Percentiles rank a stretch among this genome's conserved stretches.
Evolutionary conservation across 2,113 vertebrate genomes (phyloP).

Genomic region (Amblyornis subalaris): DNA sequence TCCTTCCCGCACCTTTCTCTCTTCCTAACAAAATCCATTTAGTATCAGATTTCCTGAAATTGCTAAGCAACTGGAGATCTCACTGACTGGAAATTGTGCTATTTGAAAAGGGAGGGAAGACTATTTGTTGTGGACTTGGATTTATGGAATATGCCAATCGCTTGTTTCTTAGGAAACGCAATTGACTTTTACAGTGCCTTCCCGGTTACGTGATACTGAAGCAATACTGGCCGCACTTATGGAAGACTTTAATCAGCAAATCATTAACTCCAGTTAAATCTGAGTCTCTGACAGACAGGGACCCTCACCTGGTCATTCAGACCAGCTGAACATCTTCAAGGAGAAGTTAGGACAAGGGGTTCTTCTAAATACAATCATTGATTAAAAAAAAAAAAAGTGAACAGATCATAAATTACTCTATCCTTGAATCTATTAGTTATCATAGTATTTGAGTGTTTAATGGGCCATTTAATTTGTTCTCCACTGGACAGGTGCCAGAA

Average conservation of each 20-base stretch:
- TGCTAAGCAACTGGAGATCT: background rate
- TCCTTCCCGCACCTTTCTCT: background rate
- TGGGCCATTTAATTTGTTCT: constrained; percentile 23
- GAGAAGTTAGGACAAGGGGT: background rate
- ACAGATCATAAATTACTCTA: background rate
- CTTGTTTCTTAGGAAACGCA: background rate
- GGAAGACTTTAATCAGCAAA: background rate
- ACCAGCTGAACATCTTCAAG: background rate
- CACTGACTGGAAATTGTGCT: background rate
- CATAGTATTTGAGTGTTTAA: constrained; percentile 2
- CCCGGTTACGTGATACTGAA: fast-evolving
- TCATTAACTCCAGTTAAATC: background rate
- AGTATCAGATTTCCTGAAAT: background rate
- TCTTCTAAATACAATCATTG: background rate
- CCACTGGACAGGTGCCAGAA: background rate
- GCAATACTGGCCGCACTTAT: background rate
- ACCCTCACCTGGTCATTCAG: background rate
- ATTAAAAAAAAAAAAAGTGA: background rate
- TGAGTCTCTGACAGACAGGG: background rate
- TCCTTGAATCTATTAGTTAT: background rate
- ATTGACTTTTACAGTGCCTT: background rate
- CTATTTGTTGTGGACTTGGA: background rate
- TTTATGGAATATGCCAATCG: background rate
- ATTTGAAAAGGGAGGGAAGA: background rate
- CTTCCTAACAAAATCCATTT: background rate